Evolutionary conservation across 1,140 invertebrate species (phyloP).

Genomic region (Ectropis grisescens): DNA sequence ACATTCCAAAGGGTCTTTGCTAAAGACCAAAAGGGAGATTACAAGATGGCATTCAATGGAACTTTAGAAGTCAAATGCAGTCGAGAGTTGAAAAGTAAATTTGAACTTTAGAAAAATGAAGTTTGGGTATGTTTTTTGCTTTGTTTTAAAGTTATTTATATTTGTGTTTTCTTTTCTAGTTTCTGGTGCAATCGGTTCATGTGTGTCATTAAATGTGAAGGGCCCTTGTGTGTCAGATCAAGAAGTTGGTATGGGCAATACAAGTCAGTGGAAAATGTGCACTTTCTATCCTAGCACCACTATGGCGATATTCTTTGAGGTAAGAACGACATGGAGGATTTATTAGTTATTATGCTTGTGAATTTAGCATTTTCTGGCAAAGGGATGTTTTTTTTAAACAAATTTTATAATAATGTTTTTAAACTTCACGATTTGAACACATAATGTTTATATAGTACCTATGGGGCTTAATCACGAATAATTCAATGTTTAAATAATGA

Average conservation of each 20-base stretch:
- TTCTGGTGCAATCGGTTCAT: constrained; percentile 95
- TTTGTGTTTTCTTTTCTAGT: constrained; percentile 71
- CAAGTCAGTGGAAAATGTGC: constrained; percentile 99
- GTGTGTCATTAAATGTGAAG: constrained; percentile 94
- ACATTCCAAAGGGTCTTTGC: constrained; percentile 98
- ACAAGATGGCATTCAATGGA: constrained; percentile 99
- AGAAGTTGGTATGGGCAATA: constrained; percentile 97
- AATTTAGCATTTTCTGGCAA: too few relatives aligned
- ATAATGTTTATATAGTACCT: too few relatives aligned
- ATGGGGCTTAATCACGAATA: too few relatives aligned
- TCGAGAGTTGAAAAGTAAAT: constrained; percentile 83
- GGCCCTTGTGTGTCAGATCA: constrained; percentile 93
- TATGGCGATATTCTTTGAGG: constrained; percentile 96
- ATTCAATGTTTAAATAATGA: background rate
- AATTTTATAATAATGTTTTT: background rate
- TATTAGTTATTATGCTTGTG: too few relatives aligned
- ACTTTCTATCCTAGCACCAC: constrained; percentile 94
- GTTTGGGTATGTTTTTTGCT: too few relatives aligned
- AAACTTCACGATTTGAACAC: background rate
- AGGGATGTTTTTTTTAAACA: too few relatives aligned
- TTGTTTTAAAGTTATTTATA: background rate
- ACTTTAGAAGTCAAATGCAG: constrained; percentile 96
- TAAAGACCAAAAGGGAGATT: constrained; percentile 91
- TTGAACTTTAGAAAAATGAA: background rate
- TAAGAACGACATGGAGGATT: constrained; percentile 20